A percentile compares a stretch with the other conserved stretches of the same genome.
Evolutionary conservation across 1,140 invertebrate species (phyloP).

Genomic region (Drosophila carrolli): DNA sequence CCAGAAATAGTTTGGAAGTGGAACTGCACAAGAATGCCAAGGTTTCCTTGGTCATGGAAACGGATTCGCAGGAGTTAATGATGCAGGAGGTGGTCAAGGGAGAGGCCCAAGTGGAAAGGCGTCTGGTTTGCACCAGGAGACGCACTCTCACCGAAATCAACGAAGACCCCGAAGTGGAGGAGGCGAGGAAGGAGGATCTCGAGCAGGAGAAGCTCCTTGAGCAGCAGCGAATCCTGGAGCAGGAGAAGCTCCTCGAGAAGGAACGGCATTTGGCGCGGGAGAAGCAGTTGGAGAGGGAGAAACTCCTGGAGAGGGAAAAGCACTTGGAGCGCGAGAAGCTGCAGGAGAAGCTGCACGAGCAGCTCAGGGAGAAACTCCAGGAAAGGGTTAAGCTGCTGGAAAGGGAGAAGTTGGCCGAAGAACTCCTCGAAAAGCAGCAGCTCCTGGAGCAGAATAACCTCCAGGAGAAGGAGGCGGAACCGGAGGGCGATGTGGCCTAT

Average conservation of each 20-base stretch:
- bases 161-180: constrained; percentile 46
- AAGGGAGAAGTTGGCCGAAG: background rate
- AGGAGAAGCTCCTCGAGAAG: background rate
- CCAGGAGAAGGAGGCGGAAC: background rate
- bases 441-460: background rate
- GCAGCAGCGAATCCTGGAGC: background rate
- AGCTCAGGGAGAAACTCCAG: constrained; percentile 15
- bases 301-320: constrained; percentile 16
- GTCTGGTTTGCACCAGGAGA: constrained; percentile 42
- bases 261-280: constrained; percentile 1
- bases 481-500: constrained; percentile 68
- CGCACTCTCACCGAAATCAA: constrained; percentile 57
- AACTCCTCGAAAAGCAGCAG: background rate
- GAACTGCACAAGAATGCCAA: constrained; percentile 48
- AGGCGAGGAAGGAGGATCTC: background rate
- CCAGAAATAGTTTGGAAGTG: constrained; percentile 51
- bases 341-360: constrained; percentile 12
- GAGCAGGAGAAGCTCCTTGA: constrained; percentile 1
- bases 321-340: constrained; percentile 28
- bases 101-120: constrained; percentile 35
- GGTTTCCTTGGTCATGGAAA: constrained; percentile 31
- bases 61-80: constrained; percentile 17
- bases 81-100: constrained; percentile 13
- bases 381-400: constrained; percentile 15
- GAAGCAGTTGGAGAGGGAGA: constrained; percentile 18